Base-by-base conservation (phyloP, 2,888 invertebrate genomes). In the Acrocyrtus sp. region DNA sequence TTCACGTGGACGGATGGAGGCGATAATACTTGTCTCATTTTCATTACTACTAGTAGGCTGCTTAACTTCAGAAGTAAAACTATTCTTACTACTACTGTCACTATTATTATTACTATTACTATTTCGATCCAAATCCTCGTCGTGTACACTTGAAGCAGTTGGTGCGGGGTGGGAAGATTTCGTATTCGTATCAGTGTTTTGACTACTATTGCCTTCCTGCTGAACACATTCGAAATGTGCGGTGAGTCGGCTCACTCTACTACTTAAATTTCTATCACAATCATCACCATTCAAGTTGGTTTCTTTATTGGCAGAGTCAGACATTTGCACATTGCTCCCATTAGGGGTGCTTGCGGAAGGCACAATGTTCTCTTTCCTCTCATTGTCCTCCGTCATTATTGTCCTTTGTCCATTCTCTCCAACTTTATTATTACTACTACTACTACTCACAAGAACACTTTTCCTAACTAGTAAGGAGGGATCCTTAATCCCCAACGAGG, bases 221-320 rank as follows among this genome's bases (percentile, higher is more conserved):
- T 58, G 58, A 67, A 50, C 67, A 58, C 58, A 50, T 68, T 68
- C 60, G 54, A 68, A 68, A 26, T 54, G 68, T 19, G 68, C 68
- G 21, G 60, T 54, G 29, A 68, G 68, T 60, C 60, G 41, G 24
- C 60, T 68, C 34, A 68, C 63, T 45, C 43, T 21, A 26, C 41
- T 19, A 48, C 47, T 24, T 48, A 21, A 47, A 24, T 21, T 19
- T 45, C 41, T 54, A 48, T 27, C 21, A 24, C 47, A 19, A 45
- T 17, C 29, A 56, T 15, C 43, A 29, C 54, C 61, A 34, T 61
- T 54, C 45, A 53, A 51, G 19, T 57, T 45, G 19, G 12, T 45
- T 10, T 43, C 41, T 62, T 29, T 47, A 10, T 41, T 43, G 2
- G 15, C n/a, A n/a, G n/a, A n/a, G n/a, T n/a, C n/a, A n/a, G n/a